Evolutionary conservation across 1,140 invertebrate genomes (phyloP), one percentile per base, ranked within the genome.

Genomic region (Zaprionus tsacasi): DNA sequence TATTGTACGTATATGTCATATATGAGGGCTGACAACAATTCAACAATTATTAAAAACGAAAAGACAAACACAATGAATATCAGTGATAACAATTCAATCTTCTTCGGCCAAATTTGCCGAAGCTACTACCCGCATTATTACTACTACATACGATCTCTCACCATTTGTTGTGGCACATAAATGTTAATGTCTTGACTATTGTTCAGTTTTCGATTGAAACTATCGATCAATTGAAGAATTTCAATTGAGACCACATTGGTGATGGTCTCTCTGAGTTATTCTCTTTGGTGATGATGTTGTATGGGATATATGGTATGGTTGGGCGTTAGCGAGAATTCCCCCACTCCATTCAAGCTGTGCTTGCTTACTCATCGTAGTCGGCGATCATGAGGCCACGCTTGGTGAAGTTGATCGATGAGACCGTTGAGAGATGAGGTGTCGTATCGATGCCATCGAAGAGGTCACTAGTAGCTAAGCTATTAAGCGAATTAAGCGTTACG

Each of bases 361-460:
- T 21, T 21, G 27, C 13, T 54, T 88, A 91, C 65, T 92, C 91
- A 64, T 91, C 91, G 36, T 86, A 92, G 58, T 92, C 91, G 48
- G 72, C 56, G 30, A 89, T 91, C 54, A 92, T 88, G 57, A 92
- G 70, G 68, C 88, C 91, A n/a, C 91, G 91, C 75, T 92, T 92
- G 55, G 87, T 70, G 57, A 79, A 92, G 45, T 82, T 79, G 15
- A 88, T 79, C 56, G 82, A 78, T 35, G 82, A 82, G 38, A 87
- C 70, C 33, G 79, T 72, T 2, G 81, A 66, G 40, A 82, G 70
- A 60, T 78, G 86, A 64, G 87, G 69, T 68, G 75, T 70, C 54
- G 68, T 67, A 50, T 79, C 76, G n/a, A 82, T 89, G n/a, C 74
- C 76, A 43, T 82, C 90, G 73, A 87, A 89, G 50, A 85, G 88